Conservation (phyloP, 2,797 vertebrate species). For the Pempheris klunzingeri region DNA sequence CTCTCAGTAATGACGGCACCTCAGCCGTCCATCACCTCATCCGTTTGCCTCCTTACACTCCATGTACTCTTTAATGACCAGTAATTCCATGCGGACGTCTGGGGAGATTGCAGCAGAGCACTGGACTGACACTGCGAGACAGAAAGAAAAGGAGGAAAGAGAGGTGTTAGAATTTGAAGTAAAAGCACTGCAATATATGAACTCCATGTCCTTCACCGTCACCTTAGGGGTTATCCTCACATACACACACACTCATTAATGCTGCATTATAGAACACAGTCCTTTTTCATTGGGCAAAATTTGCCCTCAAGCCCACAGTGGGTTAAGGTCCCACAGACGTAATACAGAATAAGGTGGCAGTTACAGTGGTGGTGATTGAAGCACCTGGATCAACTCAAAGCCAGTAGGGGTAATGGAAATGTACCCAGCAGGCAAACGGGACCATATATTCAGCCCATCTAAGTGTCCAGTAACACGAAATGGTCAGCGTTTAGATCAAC, state of each 20-base stretch:
- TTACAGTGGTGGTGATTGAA: constrained; percentile 70
- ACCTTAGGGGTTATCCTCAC: constrained; percentile 34
- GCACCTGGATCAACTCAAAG: constrained; percentile 50
- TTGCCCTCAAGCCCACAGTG: constrained; percentile 36
- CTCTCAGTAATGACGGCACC: constrained; percentile 72
- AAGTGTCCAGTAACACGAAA: constrained; percentile 63
- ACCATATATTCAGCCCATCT: constrained; percentile 72
- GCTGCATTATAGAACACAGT: constrained; percentile 51
- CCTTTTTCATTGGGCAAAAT: constrained; percentile 43
- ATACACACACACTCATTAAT: constrained; percentile 41
- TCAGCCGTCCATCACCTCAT: constrained; percentile 51
- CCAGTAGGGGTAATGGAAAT: constrained; percentile 69
- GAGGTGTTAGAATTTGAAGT: constrained; percentile 29
- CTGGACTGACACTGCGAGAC: constrained; percentile 28
- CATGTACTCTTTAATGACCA: constrained; percentile 68
- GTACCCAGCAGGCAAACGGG: constrained; percentile 68
- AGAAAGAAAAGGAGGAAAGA: constrained; percentile 3
- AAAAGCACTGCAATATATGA: constrained; percentile 49
- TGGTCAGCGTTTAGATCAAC: constrained; percentile 57
- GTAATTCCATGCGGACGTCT: constrained; percentile 60
- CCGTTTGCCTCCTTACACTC: constrained; percentile 54
- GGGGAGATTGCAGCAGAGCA: constrained; percentile 44
- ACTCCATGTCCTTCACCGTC: constrained; percentile 54
- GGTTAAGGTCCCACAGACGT: constrained; percentile 62
- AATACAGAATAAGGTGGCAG: constrained; percentile 64